Evolutionary conservation across 2,888 invertebrate genomes (phyloP).

Genomic region (Tinea pellionella): DNA sequence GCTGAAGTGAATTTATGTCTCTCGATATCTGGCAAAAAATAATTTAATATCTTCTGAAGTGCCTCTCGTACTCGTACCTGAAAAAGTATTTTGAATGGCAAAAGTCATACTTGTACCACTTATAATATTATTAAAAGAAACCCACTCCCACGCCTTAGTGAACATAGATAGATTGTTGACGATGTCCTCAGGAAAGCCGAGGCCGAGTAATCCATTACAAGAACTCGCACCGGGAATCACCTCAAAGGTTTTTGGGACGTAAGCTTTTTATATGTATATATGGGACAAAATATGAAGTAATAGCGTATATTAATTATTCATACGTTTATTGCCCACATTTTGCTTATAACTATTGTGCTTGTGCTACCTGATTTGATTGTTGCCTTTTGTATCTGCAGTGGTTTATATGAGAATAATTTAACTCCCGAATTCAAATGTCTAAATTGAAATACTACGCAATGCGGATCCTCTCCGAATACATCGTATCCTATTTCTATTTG

Average conservation of each 20-base stretch:
- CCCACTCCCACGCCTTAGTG: background rate
- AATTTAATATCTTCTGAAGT: no score
- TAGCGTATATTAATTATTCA: background rate
- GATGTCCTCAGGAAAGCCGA: background rate
- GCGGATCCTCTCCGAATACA: background rate
- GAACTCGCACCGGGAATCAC: background rate
- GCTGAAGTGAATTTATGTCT: no score
- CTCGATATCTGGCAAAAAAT: no score
- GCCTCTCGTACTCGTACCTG: background rate
- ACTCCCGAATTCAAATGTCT: background rate
- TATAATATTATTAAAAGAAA: background rate
- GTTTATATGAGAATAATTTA: background rate
- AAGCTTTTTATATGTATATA: background rate
- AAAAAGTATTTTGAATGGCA: background rate
- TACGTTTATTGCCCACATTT: background rate
- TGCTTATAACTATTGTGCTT: no score
- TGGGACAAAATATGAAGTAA: background rate
- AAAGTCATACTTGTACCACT: background rate
- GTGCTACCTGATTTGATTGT: no score
- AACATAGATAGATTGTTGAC: background rate
- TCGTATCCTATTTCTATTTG: background rate
- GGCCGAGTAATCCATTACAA: slow-evolving; percentile 1
- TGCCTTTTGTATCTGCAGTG: no score
- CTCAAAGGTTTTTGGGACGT: background rate
- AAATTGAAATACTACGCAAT: background rate